Evolutionary conservation across 1,140 invertebrate genomes (phyloP).

Genomic region (Anthonomus grandis): DNA sequence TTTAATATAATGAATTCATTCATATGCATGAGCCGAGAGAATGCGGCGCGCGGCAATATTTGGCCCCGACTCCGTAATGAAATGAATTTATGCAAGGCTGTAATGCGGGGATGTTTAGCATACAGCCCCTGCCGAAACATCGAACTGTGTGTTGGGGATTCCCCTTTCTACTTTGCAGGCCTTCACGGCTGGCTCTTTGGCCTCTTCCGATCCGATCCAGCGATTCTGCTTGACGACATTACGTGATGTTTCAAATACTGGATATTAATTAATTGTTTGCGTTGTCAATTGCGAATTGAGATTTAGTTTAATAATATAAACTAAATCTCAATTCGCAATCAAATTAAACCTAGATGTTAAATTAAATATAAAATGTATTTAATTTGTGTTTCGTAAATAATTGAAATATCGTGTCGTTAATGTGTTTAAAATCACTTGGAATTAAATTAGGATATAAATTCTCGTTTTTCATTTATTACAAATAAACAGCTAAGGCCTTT

Average conservation of each 20-base stretch:
- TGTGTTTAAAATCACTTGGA: no score
- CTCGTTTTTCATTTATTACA: no score
- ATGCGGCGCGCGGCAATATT: conserved; percentile 56
- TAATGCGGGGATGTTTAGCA: conserved; percentile 62
- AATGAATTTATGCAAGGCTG: conserved; percentile 64
- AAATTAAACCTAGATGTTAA: no score
- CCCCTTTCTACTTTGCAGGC: background rate
- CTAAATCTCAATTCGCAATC: no score
- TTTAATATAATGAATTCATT: conserved; percentile 66
- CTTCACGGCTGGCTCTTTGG: no score
- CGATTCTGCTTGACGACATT: conserved; percentile 21
- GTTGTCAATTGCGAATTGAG: no score
- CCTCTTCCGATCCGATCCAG: background rate
- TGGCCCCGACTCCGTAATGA: conserved; percentile 56
- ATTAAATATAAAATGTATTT: no score
- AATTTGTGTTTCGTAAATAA: no score
- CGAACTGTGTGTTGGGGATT: conserved; percentile 17
- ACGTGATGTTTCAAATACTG: conserved; percentile 18
- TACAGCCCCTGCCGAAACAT: conserved; percentile 29
- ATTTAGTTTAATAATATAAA: no score
- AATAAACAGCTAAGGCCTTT: no score
- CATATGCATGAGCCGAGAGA: conserved; percentile 60
- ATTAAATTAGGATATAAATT: no score
- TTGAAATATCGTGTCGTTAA: no score
- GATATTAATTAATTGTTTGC: conserved; percentile 23